These are phyloP conservation scores for Pygmarrhopalites habei DNA, from an alignment of 1,140 invertebrate genomes.

Conservation along the genomic window DNA sequence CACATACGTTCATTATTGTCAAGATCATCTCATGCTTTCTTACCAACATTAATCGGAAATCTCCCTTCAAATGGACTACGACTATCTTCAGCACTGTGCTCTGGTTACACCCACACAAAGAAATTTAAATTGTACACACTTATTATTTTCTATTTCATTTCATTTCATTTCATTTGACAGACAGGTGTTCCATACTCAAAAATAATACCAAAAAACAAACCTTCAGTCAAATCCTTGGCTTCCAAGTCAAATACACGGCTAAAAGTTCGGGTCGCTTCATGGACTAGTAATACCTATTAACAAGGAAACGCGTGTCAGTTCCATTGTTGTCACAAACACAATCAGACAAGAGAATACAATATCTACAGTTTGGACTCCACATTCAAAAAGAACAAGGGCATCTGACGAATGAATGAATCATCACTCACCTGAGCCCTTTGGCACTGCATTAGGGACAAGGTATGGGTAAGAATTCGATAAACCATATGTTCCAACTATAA, in stretches of 20 bases:
- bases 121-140: too few species aligned
- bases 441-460: constrained; percentile 87
- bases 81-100: constrained; percentile 61
- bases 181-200: too few species aligned
- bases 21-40: too few species aligned
- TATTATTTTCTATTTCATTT: too few species aligned
- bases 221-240: constrained; percentile 64
- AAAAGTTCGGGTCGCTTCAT: constrained; percentile 81
- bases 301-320: too few species aligned
- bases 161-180: too few species aligned
- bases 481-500: constrained; percentile 78
- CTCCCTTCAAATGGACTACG: constrained; percentile 77
- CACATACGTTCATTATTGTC: too few species aligned
- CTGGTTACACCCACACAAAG: too few species aligned
- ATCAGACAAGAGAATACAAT: neutral
- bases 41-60: constrained; percentile 94
- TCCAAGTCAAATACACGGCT: constrained; percentile 87
- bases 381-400: neutral
- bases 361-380: neutral
- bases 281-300: constrained; percentile 70
- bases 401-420: too few species aligned
- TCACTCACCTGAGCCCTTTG: constrained; percentile 71
- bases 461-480: constrained; percentile 86
- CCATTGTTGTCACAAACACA: neutral
- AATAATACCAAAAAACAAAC: too few species aligned